Evolutionary conservation across 2,797 vertebrate genomes (phyloP), one percentile per base, ranked within the genome.

Genomic region (Fringilla coelebs): DNA sequence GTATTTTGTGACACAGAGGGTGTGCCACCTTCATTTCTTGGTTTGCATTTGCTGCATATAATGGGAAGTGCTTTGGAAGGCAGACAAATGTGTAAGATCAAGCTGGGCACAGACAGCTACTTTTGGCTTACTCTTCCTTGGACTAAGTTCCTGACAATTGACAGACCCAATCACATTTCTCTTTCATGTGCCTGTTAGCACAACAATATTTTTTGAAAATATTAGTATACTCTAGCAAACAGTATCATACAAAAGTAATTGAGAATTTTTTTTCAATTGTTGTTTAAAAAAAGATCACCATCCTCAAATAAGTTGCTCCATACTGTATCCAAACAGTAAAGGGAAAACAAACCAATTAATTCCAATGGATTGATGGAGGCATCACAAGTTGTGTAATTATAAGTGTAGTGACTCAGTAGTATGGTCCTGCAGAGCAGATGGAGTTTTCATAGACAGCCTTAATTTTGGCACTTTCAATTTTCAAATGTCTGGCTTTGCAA

Each of bases 281-380:
- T 46, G 31, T 45, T 89, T 40, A 5, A 67, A 28, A 52, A 79
- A 21, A 4, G 1, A 54, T 65, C 38, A 70, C 3, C 17, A 19
- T 77, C 20, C 38, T 86, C 43, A 74, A 86, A 22, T 48, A 58
- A 76, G 9, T 66, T 88, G 15, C 10, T 86, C 10, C 29, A 4
- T 71, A 5, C 31, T 80, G 28, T 71, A 11, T 58, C 34, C 65
- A 82, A 85, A 91, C 31, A 91, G 41, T 24, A 55, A 58, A 9
- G 29, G 31, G 48, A 80, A 85, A 55, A 51, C 49, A 72, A 85
- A 34, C 11, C 8, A 24, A 45, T 80, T 54, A 92, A 48, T 71
- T 4, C 0, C 10, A 57, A 57, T 0, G 0, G 38, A 55, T 13
- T 77, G n/a, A n/a, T 81, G 41, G 29, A 52, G 19, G 10, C 5